Evolutionary conservation across 2,888 invertebrate genomes (phyloP).

Genomic region (Drosophila ustulata): DNA sequence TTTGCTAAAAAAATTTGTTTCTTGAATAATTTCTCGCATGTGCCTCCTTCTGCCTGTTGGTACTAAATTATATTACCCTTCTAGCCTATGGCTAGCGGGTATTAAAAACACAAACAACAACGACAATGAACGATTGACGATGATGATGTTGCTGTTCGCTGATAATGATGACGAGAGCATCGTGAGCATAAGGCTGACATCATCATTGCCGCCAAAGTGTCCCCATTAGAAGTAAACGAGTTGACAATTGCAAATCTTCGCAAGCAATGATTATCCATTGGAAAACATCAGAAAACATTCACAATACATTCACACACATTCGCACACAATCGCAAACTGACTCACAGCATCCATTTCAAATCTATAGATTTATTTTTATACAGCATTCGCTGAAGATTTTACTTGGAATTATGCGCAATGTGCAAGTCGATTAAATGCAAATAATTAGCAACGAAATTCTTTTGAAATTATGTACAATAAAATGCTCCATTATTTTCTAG

Average conservation of each 20-base stretch:
- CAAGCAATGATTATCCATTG: constrained; percentile 16
- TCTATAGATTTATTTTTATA: constrained; percentile 13
- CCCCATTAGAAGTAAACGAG: constrained; percentile 44
- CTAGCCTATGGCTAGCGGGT: too few species aligned
- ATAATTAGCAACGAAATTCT: not conserved
- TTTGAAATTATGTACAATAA: not conserved
- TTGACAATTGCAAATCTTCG: constrained; percentile 46
- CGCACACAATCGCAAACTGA: constrained; percentile 30
- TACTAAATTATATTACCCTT: too few species aligned
- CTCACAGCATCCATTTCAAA: constrained; percentile 22
- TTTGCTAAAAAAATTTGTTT: too few species aligned
- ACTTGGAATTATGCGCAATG: constrained; percentile 15
- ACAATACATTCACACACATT: constrained; percentile 2
- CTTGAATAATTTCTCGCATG: too few species aligned
- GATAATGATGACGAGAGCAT: constrained; percentile 42
- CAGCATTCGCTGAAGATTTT: not conserved
- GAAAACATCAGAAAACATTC: constrained; percentile 24
- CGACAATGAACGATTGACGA: constrained; percentile 44
- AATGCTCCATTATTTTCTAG: too few species aligned
- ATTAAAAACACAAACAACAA: constrained; percentile 4
- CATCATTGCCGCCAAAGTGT: constrained; percentile 45
- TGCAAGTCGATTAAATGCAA: not conserved
- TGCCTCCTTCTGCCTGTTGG: too few species aligned
- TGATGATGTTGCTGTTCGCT: constrained; percentile 36
- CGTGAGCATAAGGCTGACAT: constrained; percentile 63